phyloP scores from a whole-genome alignment of 2,888 invertebrate species.

The Catonia carolina region DNA sequence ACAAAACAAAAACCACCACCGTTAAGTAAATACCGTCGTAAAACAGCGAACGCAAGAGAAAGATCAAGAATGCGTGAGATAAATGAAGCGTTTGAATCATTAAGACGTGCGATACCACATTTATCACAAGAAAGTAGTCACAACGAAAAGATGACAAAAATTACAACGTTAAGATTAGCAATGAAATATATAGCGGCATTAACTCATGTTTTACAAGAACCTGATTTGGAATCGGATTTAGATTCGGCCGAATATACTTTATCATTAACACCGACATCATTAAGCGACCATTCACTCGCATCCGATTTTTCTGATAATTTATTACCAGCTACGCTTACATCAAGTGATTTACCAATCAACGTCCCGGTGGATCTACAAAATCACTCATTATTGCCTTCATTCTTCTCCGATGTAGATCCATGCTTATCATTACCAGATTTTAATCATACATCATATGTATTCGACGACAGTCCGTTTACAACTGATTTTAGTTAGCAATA shows the following conservation, averaged over 20 bases:
- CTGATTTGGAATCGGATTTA: slow-evolving; percentile 38
- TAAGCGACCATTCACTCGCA: slow-evolving; percentile 27
- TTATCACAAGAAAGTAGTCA: slow-evolving; percentile 40
- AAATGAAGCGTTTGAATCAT: slow-evolving; percentile 77
- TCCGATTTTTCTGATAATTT: neutral
- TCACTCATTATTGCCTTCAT: neutral
- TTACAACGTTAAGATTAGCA: slow-evolving; percentile 77
- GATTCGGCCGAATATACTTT: slow-evolving; percentile 39
- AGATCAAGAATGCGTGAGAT: slow-evolving; percentile 83
- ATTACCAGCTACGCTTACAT: neutral
- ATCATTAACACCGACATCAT: slow-evolving; percentile 27
- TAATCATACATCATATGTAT: slow-evolving; percentile 3
- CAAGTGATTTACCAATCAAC: neutral
- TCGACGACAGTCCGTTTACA: slow-evolving; percentile 5
- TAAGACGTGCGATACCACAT: slow-evolving; percentile 70
- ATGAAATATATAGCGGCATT: slow-evolving; percentile 80
- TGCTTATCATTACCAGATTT: slow-evolving; percentile 4
- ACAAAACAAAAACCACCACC: slow-evolving; percentile 57
- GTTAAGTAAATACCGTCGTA: slow-evolving; percentile 80
- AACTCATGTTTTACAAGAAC: slow-evolving; percentile 52
- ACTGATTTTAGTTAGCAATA: slow-evolving; percentile 16
- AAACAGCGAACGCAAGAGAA: slow-evolving; percentile 85
- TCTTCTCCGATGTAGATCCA: neutral
- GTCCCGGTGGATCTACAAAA: neutral
- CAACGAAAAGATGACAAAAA: slow-evolving; percentile 75